phyloP scores from a whole-genome alignment of 2,113 vertebrate species.

The Dryoscopus gambensis region DNA sequence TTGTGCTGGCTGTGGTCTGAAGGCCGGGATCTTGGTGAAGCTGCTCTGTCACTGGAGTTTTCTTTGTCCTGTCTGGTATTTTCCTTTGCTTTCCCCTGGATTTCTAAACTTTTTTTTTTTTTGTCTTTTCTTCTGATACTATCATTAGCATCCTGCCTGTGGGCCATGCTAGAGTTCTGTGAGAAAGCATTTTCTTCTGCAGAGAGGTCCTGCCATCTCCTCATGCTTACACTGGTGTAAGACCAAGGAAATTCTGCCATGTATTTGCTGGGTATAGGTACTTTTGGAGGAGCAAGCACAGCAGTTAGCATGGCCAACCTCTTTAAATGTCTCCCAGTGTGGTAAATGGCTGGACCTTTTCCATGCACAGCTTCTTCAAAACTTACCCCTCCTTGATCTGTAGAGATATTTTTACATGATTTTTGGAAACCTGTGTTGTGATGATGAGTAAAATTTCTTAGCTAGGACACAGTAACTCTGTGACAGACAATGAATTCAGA shows the following conservation, averaged over 20 bases:
- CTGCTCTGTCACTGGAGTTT: neutral
- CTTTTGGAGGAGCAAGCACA: neutral
- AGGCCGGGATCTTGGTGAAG: neutral
- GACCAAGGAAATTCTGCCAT: neutral
- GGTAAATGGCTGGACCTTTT: neutral
- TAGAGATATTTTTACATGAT: neutral
- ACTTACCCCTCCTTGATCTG: neutral
- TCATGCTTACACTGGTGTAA: neutral
- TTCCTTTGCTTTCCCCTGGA: neutral
- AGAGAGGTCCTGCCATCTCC: neutral
- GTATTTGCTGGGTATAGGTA: neutral
- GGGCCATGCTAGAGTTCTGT: neutral
- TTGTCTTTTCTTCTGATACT: neutral
- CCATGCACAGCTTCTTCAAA: neutral
- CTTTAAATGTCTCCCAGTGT: neutral
- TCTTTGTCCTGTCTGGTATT: neutral
- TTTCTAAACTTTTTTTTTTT: neutral
- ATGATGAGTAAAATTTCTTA: neutral
- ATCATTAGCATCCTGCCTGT: neutral
- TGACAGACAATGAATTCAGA: neutral
- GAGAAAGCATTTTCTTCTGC: neutral
- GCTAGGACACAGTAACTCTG: neutral
- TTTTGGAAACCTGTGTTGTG: neutral
- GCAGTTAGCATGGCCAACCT: neutral
- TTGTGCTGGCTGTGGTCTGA: neutral